Conservation (phyloP, 1,140 invertebrate genomes). For the Bombus turneri region DNA sequence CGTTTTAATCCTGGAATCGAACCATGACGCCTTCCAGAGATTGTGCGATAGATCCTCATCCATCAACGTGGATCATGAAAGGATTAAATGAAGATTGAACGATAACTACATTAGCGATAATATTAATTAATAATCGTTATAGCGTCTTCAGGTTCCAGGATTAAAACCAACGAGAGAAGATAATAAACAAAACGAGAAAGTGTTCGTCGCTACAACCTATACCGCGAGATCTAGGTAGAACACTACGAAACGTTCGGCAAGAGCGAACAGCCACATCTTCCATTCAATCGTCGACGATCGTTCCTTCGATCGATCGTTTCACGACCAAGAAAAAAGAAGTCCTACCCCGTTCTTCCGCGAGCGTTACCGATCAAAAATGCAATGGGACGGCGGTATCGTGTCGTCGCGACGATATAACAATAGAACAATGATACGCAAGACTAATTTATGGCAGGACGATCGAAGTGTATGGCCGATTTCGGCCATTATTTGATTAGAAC, state of each 20-base stretch:
- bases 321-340: slow-evolving; percentile 5
- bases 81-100: too few species aligned
- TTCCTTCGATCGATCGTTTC: not conserved
- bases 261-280: slow-evolving; percentile 10
- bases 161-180: not conserved
- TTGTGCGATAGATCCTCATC: not conserved
- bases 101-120: too few species aligned
- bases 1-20: slow-evolving; percentile 35
- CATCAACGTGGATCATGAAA: too few species aligned
- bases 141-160: not conserved
- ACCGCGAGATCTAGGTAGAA: slow-evolving; percentile 58
- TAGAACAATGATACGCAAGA: slow-evolving; percentile 10
- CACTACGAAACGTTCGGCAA: slow-evolving; percentile 43
- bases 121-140: not conserved
- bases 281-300: slow-evolving; percentile 2
- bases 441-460: slow-evolving; percentile 16
- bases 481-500: not conserved
- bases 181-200: not conserved
- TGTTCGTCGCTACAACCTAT: slow-evolving; percentile 40
- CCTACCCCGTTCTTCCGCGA: slow-evolving; percentile 22
- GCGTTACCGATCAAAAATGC: slow-evolving; percentile 63
- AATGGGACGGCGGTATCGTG: slow-evolving; percentile 43
- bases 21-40: not conserved
- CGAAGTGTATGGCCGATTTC: slow-evolving; percentile 3
- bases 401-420: slow-evolving; percentile 57